These are phyloP conservation scores for Sus cebifrons DNA, from an alignment of 2,797 vertebrate genomes.

Conservation along the genomic window DNA sequence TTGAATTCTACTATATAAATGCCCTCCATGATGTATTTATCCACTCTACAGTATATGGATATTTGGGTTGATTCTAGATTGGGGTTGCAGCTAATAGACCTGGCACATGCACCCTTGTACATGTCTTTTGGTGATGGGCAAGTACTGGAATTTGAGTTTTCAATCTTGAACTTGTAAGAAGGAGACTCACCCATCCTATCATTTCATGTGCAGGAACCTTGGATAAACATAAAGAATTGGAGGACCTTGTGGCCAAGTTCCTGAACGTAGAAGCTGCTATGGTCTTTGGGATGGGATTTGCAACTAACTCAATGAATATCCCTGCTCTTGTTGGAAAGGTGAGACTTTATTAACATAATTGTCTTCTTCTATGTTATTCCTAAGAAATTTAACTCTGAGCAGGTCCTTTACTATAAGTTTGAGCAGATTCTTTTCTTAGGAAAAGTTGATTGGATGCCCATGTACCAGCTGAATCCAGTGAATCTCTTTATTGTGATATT, in stretches of 20 bases:
- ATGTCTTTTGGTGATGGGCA: neutral
- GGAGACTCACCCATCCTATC: conserved; percentile 42
- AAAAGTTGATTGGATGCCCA: neutral
- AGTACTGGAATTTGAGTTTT: conserved; percentile 30
- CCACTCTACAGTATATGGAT: neutral
- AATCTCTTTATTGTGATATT: conserved; percentile 12
- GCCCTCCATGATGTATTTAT: neutral
- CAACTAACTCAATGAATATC: conserved; percentile 98
- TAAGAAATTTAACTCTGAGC: neutral
- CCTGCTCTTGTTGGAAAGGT: conserved; percentile 96
- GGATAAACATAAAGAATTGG: conserved; percentile 94
- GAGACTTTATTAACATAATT: conserved; percentile 75
- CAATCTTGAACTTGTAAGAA: neutral
- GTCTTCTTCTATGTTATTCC: neutral
- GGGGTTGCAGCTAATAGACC: neutral
- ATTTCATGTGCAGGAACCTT: conserved; percentile 93
- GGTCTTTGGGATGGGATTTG: conserved; percentile 98
- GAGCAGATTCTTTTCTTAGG: neutral
- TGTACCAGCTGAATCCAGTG: neutral
- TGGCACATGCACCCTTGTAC: neutral
- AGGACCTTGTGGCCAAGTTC: conserved; percentile 93
- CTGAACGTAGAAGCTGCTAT: conserved; percentile 96
- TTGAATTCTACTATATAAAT: conserved; percentile 36
- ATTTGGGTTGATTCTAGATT: conserved; percentile 46
- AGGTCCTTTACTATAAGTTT: neutral